phyloP scores from a whole-genome alignment of 2,113 vertebrate genomes.

The Eptesicus fuscus region DNA sequence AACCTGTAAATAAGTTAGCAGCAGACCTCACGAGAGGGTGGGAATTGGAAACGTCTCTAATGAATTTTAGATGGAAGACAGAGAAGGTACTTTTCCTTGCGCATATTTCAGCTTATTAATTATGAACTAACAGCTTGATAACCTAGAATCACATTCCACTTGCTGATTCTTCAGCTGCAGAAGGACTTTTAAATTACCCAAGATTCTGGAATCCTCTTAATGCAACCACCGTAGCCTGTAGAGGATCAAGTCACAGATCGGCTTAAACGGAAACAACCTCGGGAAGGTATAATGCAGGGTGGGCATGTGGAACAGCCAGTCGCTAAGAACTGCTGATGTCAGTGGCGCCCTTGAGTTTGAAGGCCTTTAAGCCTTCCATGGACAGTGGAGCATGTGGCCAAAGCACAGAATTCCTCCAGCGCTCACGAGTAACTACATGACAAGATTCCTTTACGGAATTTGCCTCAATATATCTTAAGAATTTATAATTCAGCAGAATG shows the following conservation, averaged over 20 bases:
- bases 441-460: not conserved
- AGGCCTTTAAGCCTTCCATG: not conserved
- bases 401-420: not conserved
- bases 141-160: not conserved
- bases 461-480: not conserved
- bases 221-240: not conserved
- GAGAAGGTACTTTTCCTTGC: not conserved
- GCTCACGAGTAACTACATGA: not conserved
- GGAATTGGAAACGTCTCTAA: not conserved
- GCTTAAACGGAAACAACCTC: not conserved
- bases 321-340: not conserved
- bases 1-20: not conserved
- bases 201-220: constrained; percentile 18
- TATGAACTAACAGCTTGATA: not conserved
- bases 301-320: no score
- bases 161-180: not conserved
- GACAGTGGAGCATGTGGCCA: fast-evolving
- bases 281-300: not conserved
- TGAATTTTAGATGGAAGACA: not conserved
- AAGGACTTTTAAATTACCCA: not conserved
- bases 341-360: not conserved
- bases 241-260: not conserved
- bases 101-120: constrained; percentile 28
- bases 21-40: not conserved
- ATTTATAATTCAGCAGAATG: not conserved